Conservation (phyloP, 1,140 invertebrate genomes). For the Apolygus lucorum region DNA sequence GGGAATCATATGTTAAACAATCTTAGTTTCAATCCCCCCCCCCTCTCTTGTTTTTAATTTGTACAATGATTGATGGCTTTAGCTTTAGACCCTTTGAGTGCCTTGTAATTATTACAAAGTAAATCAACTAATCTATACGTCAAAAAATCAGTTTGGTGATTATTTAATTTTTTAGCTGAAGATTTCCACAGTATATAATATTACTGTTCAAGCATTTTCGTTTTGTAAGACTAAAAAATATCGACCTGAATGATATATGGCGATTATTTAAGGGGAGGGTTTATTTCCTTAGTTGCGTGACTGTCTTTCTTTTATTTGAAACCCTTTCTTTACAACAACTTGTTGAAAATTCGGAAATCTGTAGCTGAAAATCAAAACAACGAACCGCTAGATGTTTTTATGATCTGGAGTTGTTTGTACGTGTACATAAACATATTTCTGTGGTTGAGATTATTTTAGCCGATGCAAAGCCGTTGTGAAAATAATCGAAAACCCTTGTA, state of each 20-base stretch:
- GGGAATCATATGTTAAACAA: conserved; percentile 30
- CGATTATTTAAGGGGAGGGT: background rate
- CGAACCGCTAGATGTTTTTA: too few relatives aligned
- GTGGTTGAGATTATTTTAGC: background rate
- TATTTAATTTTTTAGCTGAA: too few relatives aligned
- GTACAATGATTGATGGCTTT: background rate
- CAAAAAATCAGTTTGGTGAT: too few relatives aligned
- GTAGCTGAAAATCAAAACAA: background rate
- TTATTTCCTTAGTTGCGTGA: background rate
- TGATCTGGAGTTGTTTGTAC: background rate
- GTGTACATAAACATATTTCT: background rate
- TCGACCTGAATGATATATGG: background rate
- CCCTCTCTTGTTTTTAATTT: background rate
- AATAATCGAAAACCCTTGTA: background rate
- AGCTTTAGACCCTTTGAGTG: background rate
- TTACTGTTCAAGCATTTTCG: background rate
- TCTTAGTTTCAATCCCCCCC: background rate
- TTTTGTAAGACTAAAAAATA: background rate
- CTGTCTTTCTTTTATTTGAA: background rate
- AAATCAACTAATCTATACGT: too few relatives aligned
- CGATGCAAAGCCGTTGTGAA: background rate
- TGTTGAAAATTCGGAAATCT: too few relatives aligned
- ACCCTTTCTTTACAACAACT: too few relatives aligned
- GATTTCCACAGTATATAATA: background rate
- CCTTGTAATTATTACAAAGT: background rate